Evolutionary conservation across 2,797 vertebrate genomes (phyloP), one percentile per base, ranked within the genome.

Genomic region (Phaenicophaeus curvirostris): DNA sequence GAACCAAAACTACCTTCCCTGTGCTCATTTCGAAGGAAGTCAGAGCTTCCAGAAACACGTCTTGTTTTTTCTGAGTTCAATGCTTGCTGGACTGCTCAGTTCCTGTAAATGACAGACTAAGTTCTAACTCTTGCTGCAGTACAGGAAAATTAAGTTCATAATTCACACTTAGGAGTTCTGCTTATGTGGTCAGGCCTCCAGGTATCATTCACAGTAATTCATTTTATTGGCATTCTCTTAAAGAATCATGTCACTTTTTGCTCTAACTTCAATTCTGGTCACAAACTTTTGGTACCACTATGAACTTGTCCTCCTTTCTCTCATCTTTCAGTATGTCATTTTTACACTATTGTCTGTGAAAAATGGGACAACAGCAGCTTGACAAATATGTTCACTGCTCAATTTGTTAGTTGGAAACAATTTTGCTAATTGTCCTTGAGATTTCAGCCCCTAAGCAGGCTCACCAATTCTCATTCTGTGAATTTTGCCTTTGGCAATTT

Each of bases 31-130:
- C 9, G 72, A 59, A 20, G 35, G 46, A 75, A 31, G 21, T 13
- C 37, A 54, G 19, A 6, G 21, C 68, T 93, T 88, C 42, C 37
- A 89, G 57, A 83, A 83, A 62, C 12, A 24, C 27, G 13, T 80
- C 44, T 83, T 89, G 28, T 85, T 93, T 87, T 93, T 50, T 85
- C 91, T 91, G 57, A 11, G 7, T 88, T 93, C 55, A 24, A 33
- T 69, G 39, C 51, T 72, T 2, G 1, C 31, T 91, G n/a, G 19
- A 81, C 54, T 89, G 20, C 31, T 71, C 13, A 20, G 68, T 90
- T 95, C 76, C 87, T 78, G 62, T 87, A 92, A 91, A 90, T 72
- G 65, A 61, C 62, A 83, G 50, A 31, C 33, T 77, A 44, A 61
- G 54, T 42, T 85, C 62, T 48, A 66, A 72, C 25, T 85, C 62